phyloP scores from a whole-genome alignment of 2,888 invertebrate species.

The Apomyelois bistriatella region DNA sequence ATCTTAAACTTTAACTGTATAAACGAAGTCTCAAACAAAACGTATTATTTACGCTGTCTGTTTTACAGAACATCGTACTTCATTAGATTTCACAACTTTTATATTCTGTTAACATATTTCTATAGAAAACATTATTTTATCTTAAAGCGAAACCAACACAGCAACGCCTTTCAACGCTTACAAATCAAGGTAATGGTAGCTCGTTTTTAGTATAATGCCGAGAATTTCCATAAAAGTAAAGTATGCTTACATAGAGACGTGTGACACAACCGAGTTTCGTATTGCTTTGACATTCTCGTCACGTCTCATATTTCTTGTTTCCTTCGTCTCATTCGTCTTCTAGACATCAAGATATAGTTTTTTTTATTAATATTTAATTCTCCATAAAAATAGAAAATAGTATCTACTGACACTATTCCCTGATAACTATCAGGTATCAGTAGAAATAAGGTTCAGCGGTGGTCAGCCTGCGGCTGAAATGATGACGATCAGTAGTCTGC shows the following conservation, averaged over 20 bases:
- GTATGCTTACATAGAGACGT: conserved; percentile 55
- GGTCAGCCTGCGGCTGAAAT: no score
- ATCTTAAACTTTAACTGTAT: no score
- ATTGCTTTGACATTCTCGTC: conserved; percentile 68
- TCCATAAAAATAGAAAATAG: no score
- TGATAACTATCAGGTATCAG: no score
- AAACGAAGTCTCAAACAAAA: no score
- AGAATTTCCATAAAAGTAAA: conserved; percentile 55
- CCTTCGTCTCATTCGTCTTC: conserved; percentile 74
- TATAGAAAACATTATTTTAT: background rate
- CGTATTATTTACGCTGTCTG: no score
- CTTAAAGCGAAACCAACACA: conserved; percentile 13
- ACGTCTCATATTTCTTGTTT: conserved; percentile 79
- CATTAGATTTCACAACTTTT: no score
- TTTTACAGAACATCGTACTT: no score
- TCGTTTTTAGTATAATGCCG: conserved; percentile 48
- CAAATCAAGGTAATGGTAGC: conserved; percentile 40
- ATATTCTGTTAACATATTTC: no score
- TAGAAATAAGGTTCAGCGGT: no score
- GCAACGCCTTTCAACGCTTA: conserved; percentile 31
- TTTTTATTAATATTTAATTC: conserved; percentile 35
- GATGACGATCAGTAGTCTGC: no score
- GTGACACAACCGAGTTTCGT: conserved; percentile 48
- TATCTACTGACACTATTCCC: no score
- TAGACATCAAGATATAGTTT: conserved; percentile 59